Conservation (phyloP, 2,797 vertebrate species). For the Bufotes viridis region DNA sequence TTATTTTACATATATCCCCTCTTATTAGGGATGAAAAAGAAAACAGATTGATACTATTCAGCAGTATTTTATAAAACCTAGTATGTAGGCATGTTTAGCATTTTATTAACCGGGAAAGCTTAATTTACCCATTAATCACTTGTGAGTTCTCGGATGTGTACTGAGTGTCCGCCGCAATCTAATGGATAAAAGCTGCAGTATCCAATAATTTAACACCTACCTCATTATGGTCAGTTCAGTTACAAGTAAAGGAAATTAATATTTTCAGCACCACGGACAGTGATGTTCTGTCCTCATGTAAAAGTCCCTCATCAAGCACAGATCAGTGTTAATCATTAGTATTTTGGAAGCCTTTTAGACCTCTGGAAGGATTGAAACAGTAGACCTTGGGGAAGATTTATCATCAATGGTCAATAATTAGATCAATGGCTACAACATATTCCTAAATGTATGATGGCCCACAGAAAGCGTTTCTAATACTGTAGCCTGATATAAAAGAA, state of each 20-base stretch:
- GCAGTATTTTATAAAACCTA: neutral
- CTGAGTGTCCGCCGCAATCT: neutral
- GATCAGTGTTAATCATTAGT: neutral
- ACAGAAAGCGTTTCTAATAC: neutral
- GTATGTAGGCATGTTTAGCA: neutral
- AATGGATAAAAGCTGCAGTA: neutral
- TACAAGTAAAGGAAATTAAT: neutral
- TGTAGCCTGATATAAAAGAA: neutral
- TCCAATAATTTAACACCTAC: conserved; percentile 6
- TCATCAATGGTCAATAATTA: neutral
- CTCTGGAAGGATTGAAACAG: neutral
- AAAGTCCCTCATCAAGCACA: neutral
- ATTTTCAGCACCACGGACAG: conserved; percentile 16
- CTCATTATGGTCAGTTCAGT: neutral
- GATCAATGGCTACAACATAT: neutral
- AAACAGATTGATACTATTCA: neutral
- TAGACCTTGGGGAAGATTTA: neutral
- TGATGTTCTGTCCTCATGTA: neutral
- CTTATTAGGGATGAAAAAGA: neutral
- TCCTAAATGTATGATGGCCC: neutral
- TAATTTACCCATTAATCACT: neutral
- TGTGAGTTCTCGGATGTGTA: neutral
- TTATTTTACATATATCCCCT: neutral
- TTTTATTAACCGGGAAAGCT: neutral
- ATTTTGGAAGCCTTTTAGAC: neutral